A percentile compares a stretch with the other conserved stretches of the same genome.
phyloP scores from a whole-genome alignment of 2,888 invertebrate species.

The Pogonocherus hispidulus region DNA sequence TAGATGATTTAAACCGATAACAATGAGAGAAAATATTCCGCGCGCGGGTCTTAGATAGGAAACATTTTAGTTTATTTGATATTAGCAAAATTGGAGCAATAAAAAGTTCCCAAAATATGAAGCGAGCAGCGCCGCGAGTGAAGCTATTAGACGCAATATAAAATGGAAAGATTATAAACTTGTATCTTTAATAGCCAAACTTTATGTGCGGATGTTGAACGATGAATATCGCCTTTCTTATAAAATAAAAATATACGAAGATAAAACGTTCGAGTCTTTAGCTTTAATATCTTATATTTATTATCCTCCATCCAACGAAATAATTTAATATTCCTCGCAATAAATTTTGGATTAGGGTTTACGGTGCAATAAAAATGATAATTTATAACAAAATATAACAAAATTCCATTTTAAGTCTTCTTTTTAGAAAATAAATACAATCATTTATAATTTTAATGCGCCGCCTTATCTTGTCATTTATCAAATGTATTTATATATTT shows the following conservation, averaged over 20 bases:
- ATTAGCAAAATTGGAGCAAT: slow-evolving; percentile 70
- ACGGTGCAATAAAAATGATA: slow-evolving; percentile 69
- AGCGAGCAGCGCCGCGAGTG: slow-evolving; percentile 51
- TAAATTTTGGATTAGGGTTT: slow-evolving; percentile 70
- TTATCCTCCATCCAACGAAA: slow-evolving; percentile 66
- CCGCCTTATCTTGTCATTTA: slow-evolving; percentile 53
- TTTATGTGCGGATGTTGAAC: slow-evolving; percentile 68
- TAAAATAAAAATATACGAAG: slow-evolving; percentile 64
- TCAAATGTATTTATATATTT: slow-evolving; percentile 55
- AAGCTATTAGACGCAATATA: slow-evolving; percentile 65
- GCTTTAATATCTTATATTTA: slow-evolving; percentile 69
- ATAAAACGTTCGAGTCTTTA: slow-evolving; percentile 62
- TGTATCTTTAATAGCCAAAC: slow-evolving; percentile 69
- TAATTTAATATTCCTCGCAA: slow-evolving; percentile 69
- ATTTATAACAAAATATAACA: slow-evolving; percentile 69
- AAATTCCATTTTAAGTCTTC: slow-evolving; percentile 59
- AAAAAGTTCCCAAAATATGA: slow-evolving; percentile 71
- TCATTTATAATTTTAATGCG: slow-evolving; percentile 61
- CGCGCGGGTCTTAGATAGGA: slow-evolving; percentile 43
- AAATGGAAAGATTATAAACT: slow-evolving; percentile 69
- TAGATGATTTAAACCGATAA: slow-evolving; percentile 32
- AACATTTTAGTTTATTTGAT: slow-evolving; percentile 60
- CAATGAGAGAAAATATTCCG: slow-evolving; percentile 40
- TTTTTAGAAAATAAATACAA: slow-evolving; percentile 58
- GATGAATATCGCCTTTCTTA: slow-evolving; percentile 66